These are phyloP conservation scores for Zaprionus capensis DNA, from an alignment of 1,140 invertebrate species.

Conservation along the genomic window DNA sequence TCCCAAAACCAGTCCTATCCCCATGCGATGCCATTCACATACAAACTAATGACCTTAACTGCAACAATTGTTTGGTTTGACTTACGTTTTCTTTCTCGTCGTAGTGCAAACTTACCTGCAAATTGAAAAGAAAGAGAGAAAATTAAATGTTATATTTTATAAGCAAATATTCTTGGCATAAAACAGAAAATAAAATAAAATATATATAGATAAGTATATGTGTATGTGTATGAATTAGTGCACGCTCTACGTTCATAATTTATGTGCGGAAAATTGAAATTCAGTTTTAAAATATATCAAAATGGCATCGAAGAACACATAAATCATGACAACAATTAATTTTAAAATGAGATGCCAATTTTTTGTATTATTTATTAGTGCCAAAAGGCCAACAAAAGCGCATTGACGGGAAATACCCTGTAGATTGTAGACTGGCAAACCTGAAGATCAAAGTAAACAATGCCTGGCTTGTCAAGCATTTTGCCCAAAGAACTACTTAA, in stretches of 20 bases:
- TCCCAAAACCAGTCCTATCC: slow-evolving; percentile 3
- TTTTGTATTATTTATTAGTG: slow-evolving; percentile 74
- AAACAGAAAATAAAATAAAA: slow-evolving; percentile 14
- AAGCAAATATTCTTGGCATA: background rate
- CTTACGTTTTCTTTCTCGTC: slow-evolving; percentile 83
- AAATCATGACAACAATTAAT: slow-evolving; percentile 71
- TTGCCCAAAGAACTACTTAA: background rate
- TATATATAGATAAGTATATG: background rate
- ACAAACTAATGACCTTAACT: slow-evolving; percentile 52
- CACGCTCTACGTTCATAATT: slow-evolving; percentile 21
- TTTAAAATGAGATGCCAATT: slow-evolving; percentile 32
- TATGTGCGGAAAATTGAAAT: slow-evolving; percentile 40
- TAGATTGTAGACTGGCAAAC: background rate
- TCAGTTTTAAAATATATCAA: slow-evolving; percentile 54
- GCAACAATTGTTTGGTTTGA: slow-evolving; percentile 37
- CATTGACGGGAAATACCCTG: background rate
- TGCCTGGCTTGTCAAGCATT: background rate
- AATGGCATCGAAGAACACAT: slow-evolving; percentile 35
- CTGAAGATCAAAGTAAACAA: background rate
- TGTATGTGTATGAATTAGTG: background rate
- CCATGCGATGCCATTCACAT: slow-evolving; percentile 43
- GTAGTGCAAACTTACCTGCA: slow-evolving; percentile 78
- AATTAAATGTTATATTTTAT: slow-evolving; percentile 44
- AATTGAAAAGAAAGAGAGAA: slow-evolving; percentile 35
- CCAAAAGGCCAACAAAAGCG: slow-evolving; percentile 55